Base-by-base conservation (phyloP, 2,888 invertebrate species). In the Metallyticus violacea region DNA sequence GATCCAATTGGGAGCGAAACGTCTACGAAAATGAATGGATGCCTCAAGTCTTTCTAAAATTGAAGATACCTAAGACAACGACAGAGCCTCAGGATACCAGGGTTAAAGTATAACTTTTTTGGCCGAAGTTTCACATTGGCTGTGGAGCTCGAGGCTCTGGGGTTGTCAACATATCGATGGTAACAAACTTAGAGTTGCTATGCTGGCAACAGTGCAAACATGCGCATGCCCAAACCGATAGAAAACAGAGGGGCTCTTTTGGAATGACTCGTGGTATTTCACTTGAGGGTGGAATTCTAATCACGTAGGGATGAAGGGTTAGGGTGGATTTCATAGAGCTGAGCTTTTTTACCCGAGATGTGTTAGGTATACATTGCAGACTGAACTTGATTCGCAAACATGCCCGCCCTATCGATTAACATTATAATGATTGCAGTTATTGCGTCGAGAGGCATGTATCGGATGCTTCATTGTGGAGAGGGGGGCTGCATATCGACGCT, bases 371-470 rank as follows among this genome's bases (percentile, higher is more conserved):
- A 62, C 40, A 62, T 62, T 62, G 40, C 40, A 62, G 40, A 62
- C 40, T 62, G 40, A 62, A 62, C 40, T 62, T 62, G 40, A 62
- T 62, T 62, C 40, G 40, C 40, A 62, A 62, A 62, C 40, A 62
- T 62, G 40, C 40, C 29, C 26, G 62, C 26, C 15, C 82, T 82
- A 82, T 82, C 82, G 82, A 82, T 82, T 82, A 82, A 22, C 26
- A 82, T 82, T 22, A 77, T n/a, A 77, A 77, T 29, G 83, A 77
- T 83, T 77, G 77, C 29, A 77, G 77, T 82, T 82, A 82, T 82
- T 82, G 82, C 76, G 26, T 26, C 76, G 82, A 82, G 82, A 76
- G 82, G 82, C 82, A 82, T 82, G 76, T 83, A 83, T 28, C 83
- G 83, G 83, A 82, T 83, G 29, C 29, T 83, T 83, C 27, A 77